Conservation (phyloP, 2,797 vertebrate species). For the Myotis planiceps region DNA sequence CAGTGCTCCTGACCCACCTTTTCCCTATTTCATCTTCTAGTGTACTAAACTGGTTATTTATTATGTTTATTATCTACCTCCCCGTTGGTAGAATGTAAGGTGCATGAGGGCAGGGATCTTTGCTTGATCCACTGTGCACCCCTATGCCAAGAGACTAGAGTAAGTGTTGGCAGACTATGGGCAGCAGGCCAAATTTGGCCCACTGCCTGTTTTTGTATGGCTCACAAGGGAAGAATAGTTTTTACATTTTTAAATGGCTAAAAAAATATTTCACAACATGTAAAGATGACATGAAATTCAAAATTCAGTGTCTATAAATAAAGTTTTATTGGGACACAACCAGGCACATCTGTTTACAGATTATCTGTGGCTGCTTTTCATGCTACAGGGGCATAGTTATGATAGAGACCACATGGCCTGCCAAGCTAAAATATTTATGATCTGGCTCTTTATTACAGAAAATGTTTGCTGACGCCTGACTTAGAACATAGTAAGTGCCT, state of each 20-base stretch:
- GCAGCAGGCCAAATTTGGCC: not conserved
- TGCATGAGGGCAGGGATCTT: not conserved
- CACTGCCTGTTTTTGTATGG: not conserved
- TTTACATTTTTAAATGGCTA: not conserved
- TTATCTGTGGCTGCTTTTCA: conserved; percentile 15
- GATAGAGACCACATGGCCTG: not conserved
- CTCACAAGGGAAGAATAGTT: not conserved
- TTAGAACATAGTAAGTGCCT: not conserved
- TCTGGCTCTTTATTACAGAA: not conserved
- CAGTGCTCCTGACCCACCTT: not conserved
- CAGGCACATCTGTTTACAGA: not conserved
- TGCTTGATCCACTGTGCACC: not conserved
- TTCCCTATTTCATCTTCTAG: not conserved
- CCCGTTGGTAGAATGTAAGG: not conserved
- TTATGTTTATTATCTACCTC: not conserved
- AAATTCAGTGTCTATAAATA: not conserved
- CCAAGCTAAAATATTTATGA: not conserved
- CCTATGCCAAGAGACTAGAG: not conserved
- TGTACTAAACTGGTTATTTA: not conserved
- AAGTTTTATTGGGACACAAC: not conserved
- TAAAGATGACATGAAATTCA: conserved; percentile 32
- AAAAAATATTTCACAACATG: not conserved
- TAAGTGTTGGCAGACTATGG: not conserved
- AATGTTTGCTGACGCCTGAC: not conserved
- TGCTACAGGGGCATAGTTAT: not conserved